Base-by-base conservation (phyloP, 2,797 vertebrate species). In the Clarias platycephalus region DNA sequence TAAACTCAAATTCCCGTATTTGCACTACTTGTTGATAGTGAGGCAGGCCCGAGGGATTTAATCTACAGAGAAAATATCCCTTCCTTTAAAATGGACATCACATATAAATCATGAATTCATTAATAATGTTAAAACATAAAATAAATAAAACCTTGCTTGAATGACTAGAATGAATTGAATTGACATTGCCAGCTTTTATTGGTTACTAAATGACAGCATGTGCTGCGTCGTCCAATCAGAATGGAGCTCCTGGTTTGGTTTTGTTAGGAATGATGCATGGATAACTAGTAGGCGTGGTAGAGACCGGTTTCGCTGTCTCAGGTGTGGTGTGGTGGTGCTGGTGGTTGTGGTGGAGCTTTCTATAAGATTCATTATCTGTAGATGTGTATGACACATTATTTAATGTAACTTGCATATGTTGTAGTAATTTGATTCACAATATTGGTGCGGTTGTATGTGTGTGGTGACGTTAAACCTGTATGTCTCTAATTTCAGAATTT, bases 171-270 rank as follows among this genome's bases (percentile, higher is more conserved):
- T 81, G 64, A 81, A 68, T 81, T 66, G 13, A 66, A n/a, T 55
- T 57, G 20, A 37, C 4, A 70, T 7, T 5, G 53, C 18, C 55
- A 44, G 26, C 15, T 44, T 31, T 62, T n/a, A 81, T 62, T 82
- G 80, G 71, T 58, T 63, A 12, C 9, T 53, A 78, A 18, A 13
- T 2, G 15, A 16, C 7, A n/a, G 6, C 79, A 57, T 24, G 78
- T 34, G 31, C 4, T 8, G 12, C 3, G 44, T 5, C 57, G 87
- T 88, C 91, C 91, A 92, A 92, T 93, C 83, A 53, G 2, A 13
- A 83, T 34, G 40, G 66, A 74, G 20, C 53, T 26, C 44, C 22
- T 55, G 44, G 40, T 26, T 60, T 44, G 28, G 37, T 57, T 28
- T 7, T 0, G 0, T 3, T 62, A 7, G 8, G 5, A 44, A 76